Evolutionary conservation across 2,888 invertebrate genomes (phyloP), one percentile per base, ranked within the genome.

Genomic region (Junonia oenone): DNA sequence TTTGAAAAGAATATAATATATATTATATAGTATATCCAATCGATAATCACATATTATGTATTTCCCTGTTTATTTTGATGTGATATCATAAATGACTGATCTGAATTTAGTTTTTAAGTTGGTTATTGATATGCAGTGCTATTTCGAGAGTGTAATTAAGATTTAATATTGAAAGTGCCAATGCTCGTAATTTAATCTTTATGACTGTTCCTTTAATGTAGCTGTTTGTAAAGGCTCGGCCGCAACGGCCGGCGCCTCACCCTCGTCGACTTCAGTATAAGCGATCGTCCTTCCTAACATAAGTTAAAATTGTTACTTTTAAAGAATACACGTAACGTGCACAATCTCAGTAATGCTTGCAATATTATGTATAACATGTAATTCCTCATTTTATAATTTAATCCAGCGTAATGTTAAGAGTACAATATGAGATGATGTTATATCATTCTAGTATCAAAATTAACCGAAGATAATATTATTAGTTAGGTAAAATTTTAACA

Each of bases 31-130:
- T 84, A 85, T 87, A 87, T 82, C 82, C 84, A 85, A 86, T 83
- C 83, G 78, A 85, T 83, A 76, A 88, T 88, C 89, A 87, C 88
- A 82, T 87, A 46, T 54, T 49, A 89, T 89, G 82, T 91, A 90
- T 89, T 87, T 85, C 84, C 89, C 90, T 85, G 83, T 89, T 90
- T 91, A 89, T 91, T 91, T 91, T 90, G 90, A 91, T 91, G 91
- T 91, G 91, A 91, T 91, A 91, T 90, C 91, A 90, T 90, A 90
- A 91, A 91, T 88, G 91, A 91, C 91, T 91, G 91, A 91, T 91
- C 91, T 91, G 91, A 90, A 90, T 89, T 91, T 90, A 90, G 91
- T 91, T 91, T 90, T 88, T 90, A 91, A 91, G 91, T 91, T 91
- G 90, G 82, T 91, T 90, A 87, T 88, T 83, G 78, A 87, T 89